These are phyloP conservation scores for Cancer borealis DNA, from an alignment of 2,888 invertebrate species.

Conservation along the genomic window DNA sequence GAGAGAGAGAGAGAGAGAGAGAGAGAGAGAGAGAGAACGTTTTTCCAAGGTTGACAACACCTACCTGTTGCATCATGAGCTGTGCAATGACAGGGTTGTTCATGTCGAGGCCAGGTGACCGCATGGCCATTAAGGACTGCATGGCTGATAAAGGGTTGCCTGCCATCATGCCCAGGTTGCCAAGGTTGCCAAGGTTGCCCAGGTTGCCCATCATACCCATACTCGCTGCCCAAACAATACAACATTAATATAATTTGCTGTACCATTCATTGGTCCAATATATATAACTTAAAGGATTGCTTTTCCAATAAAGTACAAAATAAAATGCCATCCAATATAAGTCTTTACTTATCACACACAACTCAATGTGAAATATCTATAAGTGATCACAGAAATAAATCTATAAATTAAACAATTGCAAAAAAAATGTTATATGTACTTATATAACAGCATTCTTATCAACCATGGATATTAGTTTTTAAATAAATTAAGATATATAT, in stretches of 20 bases:
- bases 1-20: too few species aligned
- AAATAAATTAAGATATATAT: background rate
- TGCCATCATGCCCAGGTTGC: constrained; percentile 72
- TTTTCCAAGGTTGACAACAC: background rate
- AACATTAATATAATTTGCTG: background rate
- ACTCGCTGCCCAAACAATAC: constrained; percentile 51
- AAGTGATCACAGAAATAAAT: background rate
- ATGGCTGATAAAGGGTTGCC: constrained; percentile 68
- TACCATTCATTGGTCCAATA: background rate
- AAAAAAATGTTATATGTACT: background rate
- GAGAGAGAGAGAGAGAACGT: background rate
- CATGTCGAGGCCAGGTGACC: constrained; percentile 74
- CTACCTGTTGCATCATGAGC: constrained; percentile 77
- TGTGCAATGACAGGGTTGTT: constrained; percentile 76
- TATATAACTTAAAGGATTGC: background rate
- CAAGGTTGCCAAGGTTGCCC: constrained; percentile 72
- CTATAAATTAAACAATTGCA: background rate
- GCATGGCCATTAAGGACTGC: constrained; percentile 73
- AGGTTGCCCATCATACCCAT: constrained; percentile 75
- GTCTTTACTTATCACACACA: background rate
- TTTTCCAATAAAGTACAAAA: background rate
- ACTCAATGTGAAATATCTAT: background rate
- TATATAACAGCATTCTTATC: background rate
- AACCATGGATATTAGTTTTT: background rate
- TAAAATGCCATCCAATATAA: background rate